Base-by-base conservation (phyloP, 37 sponge, comb jelly and placozoan genomes). In the Diacarnus erythraeanus region DNA sequence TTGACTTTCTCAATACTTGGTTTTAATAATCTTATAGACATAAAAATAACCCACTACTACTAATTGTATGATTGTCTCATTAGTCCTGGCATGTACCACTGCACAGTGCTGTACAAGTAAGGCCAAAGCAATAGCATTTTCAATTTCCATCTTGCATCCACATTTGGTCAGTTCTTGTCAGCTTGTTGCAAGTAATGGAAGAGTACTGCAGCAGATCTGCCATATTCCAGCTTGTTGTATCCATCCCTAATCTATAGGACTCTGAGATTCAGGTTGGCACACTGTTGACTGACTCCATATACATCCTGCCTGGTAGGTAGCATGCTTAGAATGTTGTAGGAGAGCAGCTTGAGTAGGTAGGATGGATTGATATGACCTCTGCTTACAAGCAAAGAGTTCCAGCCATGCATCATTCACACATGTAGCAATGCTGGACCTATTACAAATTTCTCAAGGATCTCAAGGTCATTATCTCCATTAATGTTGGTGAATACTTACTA, bases 321-420 rank as follows among this genome's bases (percentile, higher is more conserved):
- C 38, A 35, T 38, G 38, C 40, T 69, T 69, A 18, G 36, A 3
- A 38, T 69, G 69, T 38, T 69, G 35, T 3, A 69, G 36, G 10
- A 69, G 69, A 38, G 69, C 69, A 29, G 38, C 40, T 69, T 69
- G 69, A 38, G 69, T 69, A 18, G 36, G 69, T 20, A 38, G 69
- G 38, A 69, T 69, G 36, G 38, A 22, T 6, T 38, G 5, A 38
- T 38, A 35, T 2, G 38, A 38, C 40, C 38, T 69, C 10, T 69
- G 38, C 17, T 69, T 69, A 38, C 36, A 3, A 15, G 39, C 38
- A 69, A 69, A 69, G 38, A 69, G 69, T 29, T 69, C 69, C 10
- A 38, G 39, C 34, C 69, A 18, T 3, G 69, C 69, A 18, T 69
- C 69, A 69, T 38, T n/a, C n/a, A n/a, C n/a, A n/a, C n/a, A n/a